Evolutionary conservation across 2,113 vertebrate genomes (phyloP), one percentile per base, ranked within the genome.

Genomic region (Siniperca chuatsi): DNA sequence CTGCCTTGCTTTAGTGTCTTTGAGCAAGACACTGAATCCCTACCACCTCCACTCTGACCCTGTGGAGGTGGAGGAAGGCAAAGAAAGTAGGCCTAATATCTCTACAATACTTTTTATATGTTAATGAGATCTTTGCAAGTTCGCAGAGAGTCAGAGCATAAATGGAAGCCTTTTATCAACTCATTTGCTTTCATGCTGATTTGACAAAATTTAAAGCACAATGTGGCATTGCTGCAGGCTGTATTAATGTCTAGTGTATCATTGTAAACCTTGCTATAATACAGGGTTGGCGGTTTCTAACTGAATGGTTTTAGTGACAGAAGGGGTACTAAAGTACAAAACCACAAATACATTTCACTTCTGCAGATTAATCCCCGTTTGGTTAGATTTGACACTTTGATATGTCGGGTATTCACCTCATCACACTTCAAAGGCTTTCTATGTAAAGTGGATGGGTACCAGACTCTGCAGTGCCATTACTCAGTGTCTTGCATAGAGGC

Each of bases 341-440:
- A 46, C 44, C 44, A 46, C 46, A 48, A 48, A 15, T 12, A 13
- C 46, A 48, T 15, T 48, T 12, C 37, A 7, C 52, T 0, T 54
- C 23, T 70, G 64, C 4, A 44, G 25, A 69, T 79, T 15, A 68
- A 60, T 61, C 50, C 74, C 29, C 64, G 83, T 86, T 69, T 81
- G 20, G 64, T 40, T n/a, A 37, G 50, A 64, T 50, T 1, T 79
- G 79, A 84, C 84, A 81, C 60, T 46, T 11, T 44, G 60, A 85
- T 60, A 78, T 82, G 65, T 0, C 68, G 33, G 68, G 64, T 72
- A 87, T 89, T 57, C 65, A 44, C 29, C 0, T 60, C 11, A 65
- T n/a, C 15, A 20, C 29, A 73, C 75, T 78, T 82, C 78, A 88
- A 82, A 78, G 40, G 46, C 21, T 44, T 60, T 60, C n/a, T 75